Conservation (phyloP, 2,797 vertebrate genomes). For the Hippoglossus hippoglossus region DNA sequence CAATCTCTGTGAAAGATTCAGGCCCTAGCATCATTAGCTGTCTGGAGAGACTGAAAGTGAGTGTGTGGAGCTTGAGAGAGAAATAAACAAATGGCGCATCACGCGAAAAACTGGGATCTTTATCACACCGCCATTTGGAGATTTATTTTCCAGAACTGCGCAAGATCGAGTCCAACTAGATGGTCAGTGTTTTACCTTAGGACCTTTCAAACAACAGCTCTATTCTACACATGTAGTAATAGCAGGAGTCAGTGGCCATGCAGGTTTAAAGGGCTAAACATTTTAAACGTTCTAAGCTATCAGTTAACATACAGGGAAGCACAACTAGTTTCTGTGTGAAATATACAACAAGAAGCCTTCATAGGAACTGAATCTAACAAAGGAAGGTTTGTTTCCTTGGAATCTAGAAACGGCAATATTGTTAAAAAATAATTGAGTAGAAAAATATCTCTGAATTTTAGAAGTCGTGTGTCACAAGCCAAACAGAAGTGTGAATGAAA, state of each 20-base stretch:
- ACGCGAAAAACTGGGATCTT: background rate
- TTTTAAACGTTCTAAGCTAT: background rate
- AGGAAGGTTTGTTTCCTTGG: background rate
- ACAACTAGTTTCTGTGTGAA: too few relatives aligned
- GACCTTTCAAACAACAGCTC: background rate
- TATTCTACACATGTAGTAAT: background rate
- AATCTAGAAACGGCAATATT: background rate
- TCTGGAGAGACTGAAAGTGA: slow-evolving; percentile 6
- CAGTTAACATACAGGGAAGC: background rate
- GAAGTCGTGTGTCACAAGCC: background rate
- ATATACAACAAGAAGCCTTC: too few relatives aligned
- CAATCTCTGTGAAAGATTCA: slow-evolving; percentile 14
- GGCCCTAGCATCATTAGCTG: background rate
- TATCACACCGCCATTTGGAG: background rate
- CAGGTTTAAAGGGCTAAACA: background rate
- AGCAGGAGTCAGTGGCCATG: background rate
- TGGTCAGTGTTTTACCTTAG: background rate
- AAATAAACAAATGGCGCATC: background rate
- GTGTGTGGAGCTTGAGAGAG: background rate
- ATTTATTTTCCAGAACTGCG: too few relatives aligned
- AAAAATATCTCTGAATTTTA: too few relatives aligned
- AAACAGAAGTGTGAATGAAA: slow-evolving; percentile 9
- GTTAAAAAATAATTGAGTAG: background rate
- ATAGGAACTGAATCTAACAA: background rate
- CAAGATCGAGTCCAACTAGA: too few relatives aligned